A percentile compares a stretch with the other conserved stretches of the same genome.
These are phyloP conservation scores for Caenorhabditis afra DNA, from an alignment of 2,888 invertebrate genomes.

Conservation along the genomic window DNA sequence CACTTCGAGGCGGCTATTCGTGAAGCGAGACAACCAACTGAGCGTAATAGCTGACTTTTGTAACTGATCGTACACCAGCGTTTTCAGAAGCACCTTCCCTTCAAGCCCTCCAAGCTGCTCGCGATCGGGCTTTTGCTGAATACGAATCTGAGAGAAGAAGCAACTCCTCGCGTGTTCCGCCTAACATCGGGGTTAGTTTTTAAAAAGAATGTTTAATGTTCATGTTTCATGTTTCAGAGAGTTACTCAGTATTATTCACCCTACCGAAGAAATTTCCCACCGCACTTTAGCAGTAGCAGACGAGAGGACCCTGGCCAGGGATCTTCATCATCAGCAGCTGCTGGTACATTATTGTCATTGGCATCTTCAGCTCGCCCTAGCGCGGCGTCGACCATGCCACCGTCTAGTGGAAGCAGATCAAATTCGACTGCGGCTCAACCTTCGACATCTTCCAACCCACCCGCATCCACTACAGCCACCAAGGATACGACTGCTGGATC, in stretches of 20 bases:
- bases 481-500: slow-evolving; percentile 12
- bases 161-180: not conserved
- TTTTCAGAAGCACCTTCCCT: too few species aligned
- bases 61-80: too few species aligned
- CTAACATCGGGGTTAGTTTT: not conserved
- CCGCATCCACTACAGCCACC: not conserved
- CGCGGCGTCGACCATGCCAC: too few species aligned
- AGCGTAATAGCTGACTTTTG: not conserved
- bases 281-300: not conserved
- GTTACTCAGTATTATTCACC: slow-evolving; percentile 1
- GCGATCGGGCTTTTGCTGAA: slow-evolving; percentile 12
- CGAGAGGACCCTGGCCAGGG: not conserved
- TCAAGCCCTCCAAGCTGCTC: slow-evolving; percentile 7
- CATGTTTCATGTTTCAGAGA: not conserved
- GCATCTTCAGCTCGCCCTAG: not conserved
- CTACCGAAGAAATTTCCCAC: not conserved
- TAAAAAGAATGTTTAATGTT: not conserved
- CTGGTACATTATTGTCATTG: not conserved
- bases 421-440: not conserved
- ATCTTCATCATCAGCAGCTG: not conserved
- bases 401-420: too few species aligned
- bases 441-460: not conserved
- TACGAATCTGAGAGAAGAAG: slow-evolving; percentile 3
- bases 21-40: not conserved
- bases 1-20: not conserved